Percentiles rank a stretch among this genome's conserved stretches.
phyloP scores from a whole-genome alignment of 2,113 vertebrate genomes.

The Tretioscincus oriximinensis region DNA sequence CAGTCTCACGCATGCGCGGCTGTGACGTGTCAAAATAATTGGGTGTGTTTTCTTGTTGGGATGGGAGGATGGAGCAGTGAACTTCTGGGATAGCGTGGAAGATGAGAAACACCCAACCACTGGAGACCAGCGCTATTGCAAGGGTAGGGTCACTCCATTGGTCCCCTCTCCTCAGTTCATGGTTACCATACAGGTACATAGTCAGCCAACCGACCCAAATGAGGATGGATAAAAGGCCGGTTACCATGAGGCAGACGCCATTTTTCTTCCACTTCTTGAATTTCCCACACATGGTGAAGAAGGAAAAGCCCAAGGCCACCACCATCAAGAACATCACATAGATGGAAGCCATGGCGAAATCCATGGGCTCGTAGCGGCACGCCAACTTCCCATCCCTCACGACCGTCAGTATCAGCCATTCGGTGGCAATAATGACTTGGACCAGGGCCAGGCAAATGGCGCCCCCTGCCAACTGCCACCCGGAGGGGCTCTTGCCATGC shows the following conservation, averaged over 20 bases:
- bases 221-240: conserved; percentile 84
- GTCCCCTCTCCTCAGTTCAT: conserved; percentile 76
- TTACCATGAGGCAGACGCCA: conserved; percentile 84
- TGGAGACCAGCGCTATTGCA: conserved; percentile 89
- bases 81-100: conserved; percentile 92
- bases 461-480: conserved; percentile 84
- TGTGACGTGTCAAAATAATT: conserved; percentile 97
- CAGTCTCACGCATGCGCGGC: conserved; percentile 91
- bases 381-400: conserved; percentile 84
- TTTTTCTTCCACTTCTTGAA: conserved; percentile 90
- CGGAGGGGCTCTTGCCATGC: conserved; percentile 83
- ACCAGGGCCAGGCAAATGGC: conserved; percentile 86
- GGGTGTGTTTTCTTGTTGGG: conserved; percentile 87
- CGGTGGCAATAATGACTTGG: conserved; percentile 89
- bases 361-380: conserved; percentile 89
- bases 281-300: conserved; percentile 89
- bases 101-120: conserved; percentile 93
- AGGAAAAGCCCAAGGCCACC: conserved; percentile 77
- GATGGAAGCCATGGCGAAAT: conserved; percentile 89
- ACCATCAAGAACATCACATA: conserved; percentile 88
- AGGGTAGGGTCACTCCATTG: conserved; percentile 89
- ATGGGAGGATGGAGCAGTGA: conserved; percentile 84
- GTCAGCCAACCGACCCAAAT: conserved; percentile 94
- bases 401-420: conserved; percentile 92
- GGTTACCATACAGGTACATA: conserved; percentile 91